Base-by-base conservation (phyloP, 2,888 invertebrate genomes). In the Zaprionus bogoriensis region DNA sequence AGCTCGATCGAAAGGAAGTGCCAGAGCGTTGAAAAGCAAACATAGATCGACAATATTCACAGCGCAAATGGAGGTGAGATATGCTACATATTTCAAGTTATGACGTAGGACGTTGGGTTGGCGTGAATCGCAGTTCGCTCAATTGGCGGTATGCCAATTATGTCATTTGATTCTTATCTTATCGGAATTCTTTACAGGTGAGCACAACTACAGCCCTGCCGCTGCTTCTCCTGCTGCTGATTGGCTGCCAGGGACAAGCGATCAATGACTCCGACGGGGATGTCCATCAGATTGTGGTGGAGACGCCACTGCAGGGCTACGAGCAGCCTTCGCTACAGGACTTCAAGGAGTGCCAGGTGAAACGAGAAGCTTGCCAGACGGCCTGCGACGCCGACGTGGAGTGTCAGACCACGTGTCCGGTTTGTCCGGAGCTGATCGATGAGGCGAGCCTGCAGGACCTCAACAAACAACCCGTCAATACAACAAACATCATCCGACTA, bases 401-500 rank as follows among this genome's bases (percentile, higher is more conserved):
- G 1, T 89, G 89, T 28, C 47, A 64, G 19, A 38, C 52, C 1
- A 58, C 77, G 47, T 89, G 89, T 20, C 89, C 87, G 3, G 58
- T 81, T 2, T 89, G 89, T 50, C 89, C 89, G 10, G 79, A 84
- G 4, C 66, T 89, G 9, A 65, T 67, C 19, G 79, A 87, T 19
- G 87, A 87, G 22, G 77, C 88, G 20, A 54, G 89, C 5, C 81
- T 89, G 9, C 89, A 89, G 61, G 89, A 89, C 2, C 65, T 89
- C 1, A 89, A 89, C 42, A 89, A 89, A 0, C 54, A 62, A 6
- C 17, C 50, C 0, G 63, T 77, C 0, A 89, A 89, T 53, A 84
- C 89, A 19, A 89, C 89, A 17, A 89, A 88, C 45, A 78, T 89
- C 3, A 88, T 89, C 9, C 69, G 74, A 0, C 51, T 89, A 5